Base-by-base conservation (phyloP, 2,113 vertebrate species). In the Nothocercus julius region DNA sequence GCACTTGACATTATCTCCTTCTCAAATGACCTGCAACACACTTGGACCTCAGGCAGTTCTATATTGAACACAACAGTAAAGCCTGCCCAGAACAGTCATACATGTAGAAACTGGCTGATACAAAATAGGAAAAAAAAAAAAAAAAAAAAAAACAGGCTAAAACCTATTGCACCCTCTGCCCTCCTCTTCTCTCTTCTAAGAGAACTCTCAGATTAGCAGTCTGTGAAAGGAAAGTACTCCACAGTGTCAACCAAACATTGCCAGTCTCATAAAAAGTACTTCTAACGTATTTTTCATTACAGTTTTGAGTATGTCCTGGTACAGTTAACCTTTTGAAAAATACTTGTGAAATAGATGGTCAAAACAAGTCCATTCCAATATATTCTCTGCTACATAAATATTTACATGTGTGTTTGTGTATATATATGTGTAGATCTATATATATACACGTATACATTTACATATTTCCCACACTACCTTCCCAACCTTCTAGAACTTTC, bases 401-500 rank as follows among this genome's bases (percentile, higher is more conserved):
- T n/a, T 10, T 1, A 0, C 11, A 20, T n/a, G 11, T 45, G 5
- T 77, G 3, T 58, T 12, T 36, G 11, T 34, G 16, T 54, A 53
- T 53, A 15, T 13, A 27, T 53, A 27, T 53, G 14, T 53, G 25
- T 27, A 53, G 13, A 28, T 54, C 24, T 49, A 49, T 49, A 49
- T 22, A 49, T 24, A 22, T 49, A 49, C 2, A 34, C 25, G 28
- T n/a, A 49, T 11, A 51, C 27, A 51, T 25, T 51, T 7, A 28
- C 22, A n/a, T 8, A 56, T 30, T 30, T 28, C 27, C 27, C 54
- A 28, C 54, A 56, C 54, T 56, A 56, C 54, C 54, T 56, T 30
- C 32, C 42, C 15, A 28, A 25, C 32, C 13, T 62, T 77, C 58
- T 47, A 24, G 8, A 53, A 1, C 3, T 74, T 80, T 94, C 47